These are phyloP conservation scores for Brachionus sp. DNA, from an alignment of 1,140 invertebrate genomes.

Conservation along the genomic window DNA sequence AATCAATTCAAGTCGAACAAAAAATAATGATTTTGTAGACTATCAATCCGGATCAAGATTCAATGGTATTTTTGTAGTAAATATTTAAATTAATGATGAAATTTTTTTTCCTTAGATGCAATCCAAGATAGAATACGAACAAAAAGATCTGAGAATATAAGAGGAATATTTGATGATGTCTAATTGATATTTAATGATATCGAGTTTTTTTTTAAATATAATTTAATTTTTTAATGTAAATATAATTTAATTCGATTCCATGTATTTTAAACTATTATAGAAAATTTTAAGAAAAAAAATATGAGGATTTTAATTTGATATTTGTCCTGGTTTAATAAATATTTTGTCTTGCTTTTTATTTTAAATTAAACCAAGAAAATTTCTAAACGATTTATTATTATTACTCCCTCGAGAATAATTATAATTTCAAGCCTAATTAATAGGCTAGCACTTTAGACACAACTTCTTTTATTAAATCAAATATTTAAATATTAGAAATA, in stretches of 20 bases:
- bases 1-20: background rate
- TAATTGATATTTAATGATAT: background rate
- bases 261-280: background rate
- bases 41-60: conserved; percentile 7
- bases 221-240: background rate
- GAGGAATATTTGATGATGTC: conserved; percentile 40
- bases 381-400: no score
- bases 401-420: no score
- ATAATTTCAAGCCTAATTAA: no score
- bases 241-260: background rate
- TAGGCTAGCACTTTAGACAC: no score
- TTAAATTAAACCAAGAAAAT: no score
- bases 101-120: background rate
- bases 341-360: no score
- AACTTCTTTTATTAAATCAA: no score
- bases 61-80: background rate
- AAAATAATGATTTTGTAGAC: background rate
- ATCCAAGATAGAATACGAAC: background rate
- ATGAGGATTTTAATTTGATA: background rate
- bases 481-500: no score
- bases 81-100: background rate
- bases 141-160: background rate
- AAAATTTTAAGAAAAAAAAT: no score
- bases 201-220: background rate
- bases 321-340: no score